Conservation (phyloP, 2,113 vertebrate species). For the Trichechus manatus region DNA sequence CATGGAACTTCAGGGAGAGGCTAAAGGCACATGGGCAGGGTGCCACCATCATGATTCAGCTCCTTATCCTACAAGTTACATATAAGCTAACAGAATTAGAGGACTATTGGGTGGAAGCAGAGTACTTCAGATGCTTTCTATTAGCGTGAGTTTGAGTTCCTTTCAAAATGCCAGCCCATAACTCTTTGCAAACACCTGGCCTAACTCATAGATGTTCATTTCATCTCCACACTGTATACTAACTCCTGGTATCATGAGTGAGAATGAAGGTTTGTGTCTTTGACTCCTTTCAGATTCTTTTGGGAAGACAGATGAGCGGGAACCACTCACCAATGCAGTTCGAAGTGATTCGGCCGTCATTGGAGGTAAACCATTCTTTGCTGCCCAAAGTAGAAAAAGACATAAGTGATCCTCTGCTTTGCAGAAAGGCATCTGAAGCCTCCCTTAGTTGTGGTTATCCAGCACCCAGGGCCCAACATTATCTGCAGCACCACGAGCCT, state of each 20-base stretch:
- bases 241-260: not conserved
- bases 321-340: slow-evolving; percentile 90
- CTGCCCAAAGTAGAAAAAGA: slow-evolving; percentile 31
- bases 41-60: not conserved
- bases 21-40: not conserved
- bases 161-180: not conserved
- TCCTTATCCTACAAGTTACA: not conserved
- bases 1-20: not conserved
- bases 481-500: not conserved
- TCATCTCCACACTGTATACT: not conserved
- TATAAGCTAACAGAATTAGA: not conserved
- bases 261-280: slow-evolving; percentile 63
- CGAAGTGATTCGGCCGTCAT: slow-evolving; percentile 94
- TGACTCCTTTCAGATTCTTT: slow-evolving; percentile 91
- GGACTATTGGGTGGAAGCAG: not conserved
- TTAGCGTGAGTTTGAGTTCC: not conserved
- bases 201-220: not conserved
- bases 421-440: not conserved
- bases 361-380: slow-evolving; percentile 87
- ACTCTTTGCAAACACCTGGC: not conserved
- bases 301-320: slow-evolving; percentile 92
- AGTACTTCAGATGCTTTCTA: not conserved
- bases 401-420: not conserved
- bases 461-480: not conserved
- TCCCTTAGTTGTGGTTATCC: not conserved